Evolutionary conservation across 2,797 vertebrate species (phyloP).

Genomic region (Meda fulgida): DNA sequence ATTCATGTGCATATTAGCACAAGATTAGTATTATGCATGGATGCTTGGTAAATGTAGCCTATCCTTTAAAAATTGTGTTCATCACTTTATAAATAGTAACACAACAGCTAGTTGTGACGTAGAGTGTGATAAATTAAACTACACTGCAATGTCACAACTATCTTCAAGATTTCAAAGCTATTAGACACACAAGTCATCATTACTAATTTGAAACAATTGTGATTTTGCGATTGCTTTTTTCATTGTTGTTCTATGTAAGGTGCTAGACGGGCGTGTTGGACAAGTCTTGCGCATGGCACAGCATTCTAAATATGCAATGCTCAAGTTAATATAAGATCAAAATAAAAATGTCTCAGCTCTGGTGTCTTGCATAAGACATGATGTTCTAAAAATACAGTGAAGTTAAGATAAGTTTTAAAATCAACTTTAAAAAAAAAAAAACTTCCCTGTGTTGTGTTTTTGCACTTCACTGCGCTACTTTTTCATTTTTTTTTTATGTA

Average conservation of each 20-base stretch:
- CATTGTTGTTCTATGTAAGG: not conserved
- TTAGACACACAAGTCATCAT: not conserved
- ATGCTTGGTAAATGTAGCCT: not conserved
- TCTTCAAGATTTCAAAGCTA: constrained; percentile 8
- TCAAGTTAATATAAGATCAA: too few species aligned
- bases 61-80: constrained; percentile 6
- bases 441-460: not conserved
- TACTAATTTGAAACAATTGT: not conserved
- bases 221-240: not conserved
- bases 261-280: not conserved
- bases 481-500: not conserved
- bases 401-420: not conserved
- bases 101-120: not conserved
- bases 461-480: not conserved
- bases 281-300: not conserved
- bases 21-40: constrained; percentile 17
- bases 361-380: too few species aligned
- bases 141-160: not conserved
- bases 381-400: not conserved
- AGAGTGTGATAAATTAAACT: constrained; percentile 4
- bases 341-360: too few species aligned
- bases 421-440: too few species aligned
- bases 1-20: constrained; percentile 18
- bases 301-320: not conserved
- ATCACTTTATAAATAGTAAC: constrained; percentile 28